phyloP scores from a whole-genome alignment of 1,140 invertebrate species.

The Polypedilum pembai region DNA sequence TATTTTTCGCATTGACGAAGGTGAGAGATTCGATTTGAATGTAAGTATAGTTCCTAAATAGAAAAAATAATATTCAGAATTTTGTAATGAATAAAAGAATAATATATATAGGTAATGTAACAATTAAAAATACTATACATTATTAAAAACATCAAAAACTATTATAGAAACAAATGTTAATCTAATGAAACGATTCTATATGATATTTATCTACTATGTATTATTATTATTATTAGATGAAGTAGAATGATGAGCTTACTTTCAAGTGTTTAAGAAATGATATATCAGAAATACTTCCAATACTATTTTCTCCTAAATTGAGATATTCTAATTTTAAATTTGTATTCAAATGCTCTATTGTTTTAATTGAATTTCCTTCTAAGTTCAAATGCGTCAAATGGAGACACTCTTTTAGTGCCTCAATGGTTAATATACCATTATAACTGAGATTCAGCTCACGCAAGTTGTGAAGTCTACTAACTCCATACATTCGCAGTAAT shows the following conservation, averaged over 20 bases:
- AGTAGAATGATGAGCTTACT: conserved; percentile 49
- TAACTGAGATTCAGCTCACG: conserved; percentile 75
- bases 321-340: conserved; percentile 70
- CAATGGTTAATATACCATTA: conserved; percentile 80
- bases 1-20: conserved; percentile 73
- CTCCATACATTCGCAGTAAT: conserved; percentile 76
- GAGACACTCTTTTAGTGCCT: conserved; percentile 75
- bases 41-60: conserved; percentile 72
- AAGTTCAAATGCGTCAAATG: conserved; percentile 64
- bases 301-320: conserved; percentile 83
- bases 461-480: conserved; percentile 68
- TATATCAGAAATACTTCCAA: conserved; percentile 74
- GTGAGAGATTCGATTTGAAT: conserved; percentile 77
- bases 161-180: background rate
- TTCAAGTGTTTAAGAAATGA: conserved; percentile 71
- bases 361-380: conserved; percentile 58
- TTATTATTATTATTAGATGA: background rate
- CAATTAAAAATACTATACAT: no score
- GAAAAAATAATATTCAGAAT: no score
- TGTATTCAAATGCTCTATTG: conserved; percentile 76
- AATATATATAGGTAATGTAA: no score
- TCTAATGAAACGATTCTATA: background rate
- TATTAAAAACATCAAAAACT: background rate
- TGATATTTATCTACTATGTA: background rate
- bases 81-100: no score